Evolutionary conservation across 2,797 vertebrate genomes (phyloP).

Genomic region (Morelia viridis): DNA sequence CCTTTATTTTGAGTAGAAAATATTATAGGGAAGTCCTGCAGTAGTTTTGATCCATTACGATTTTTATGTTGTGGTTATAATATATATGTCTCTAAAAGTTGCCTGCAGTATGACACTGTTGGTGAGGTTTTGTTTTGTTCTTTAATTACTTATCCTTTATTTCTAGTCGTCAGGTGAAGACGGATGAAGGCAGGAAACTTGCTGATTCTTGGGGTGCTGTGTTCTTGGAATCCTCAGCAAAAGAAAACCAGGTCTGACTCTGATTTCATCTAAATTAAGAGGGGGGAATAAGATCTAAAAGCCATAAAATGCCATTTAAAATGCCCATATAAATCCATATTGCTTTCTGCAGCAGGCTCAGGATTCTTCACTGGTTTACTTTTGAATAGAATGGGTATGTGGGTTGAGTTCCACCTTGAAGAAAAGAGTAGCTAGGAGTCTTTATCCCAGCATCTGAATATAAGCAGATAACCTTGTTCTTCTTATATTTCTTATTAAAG

Average conservation of each 20-base stretch:
- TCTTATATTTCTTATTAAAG: not conserved
- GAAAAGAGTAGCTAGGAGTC: not conserved
- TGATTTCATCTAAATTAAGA: not conserved
- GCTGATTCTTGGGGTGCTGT: conserved; percentile 83
- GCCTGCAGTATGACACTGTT: not conserved
- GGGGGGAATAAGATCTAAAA: not conserved
- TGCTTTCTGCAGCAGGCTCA: not conserved
- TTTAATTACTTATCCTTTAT: not conserved
- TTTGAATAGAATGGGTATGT: not conserved
- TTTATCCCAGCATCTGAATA: not conserved
- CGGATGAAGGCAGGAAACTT: conserved; percentile 85
- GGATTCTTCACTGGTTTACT: not conserved
- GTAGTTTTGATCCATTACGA: no score
- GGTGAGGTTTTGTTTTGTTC: not conserved
- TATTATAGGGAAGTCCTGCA: not conserved
- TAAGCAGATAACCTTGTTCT: not conserved
- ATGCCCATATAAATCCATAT: not conserved
- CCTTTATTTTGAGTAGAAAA: not conserved
- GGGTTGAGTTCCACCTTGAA: not conserved
- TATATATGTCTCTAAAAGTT: not conserved
- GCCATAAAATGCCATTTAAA: not conserved
- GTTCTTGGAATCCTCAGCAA: conserved; percentile 88
- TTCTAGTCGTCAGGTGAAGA: conserved; percentile 78
- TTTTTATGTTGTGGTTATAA: not conserved
- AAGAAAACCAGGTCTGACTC: conserved; percentile 82